Conservation (phyloP, 2,888 invertebrate genomes). For the Phytoseiulus persimilis region DNA sequence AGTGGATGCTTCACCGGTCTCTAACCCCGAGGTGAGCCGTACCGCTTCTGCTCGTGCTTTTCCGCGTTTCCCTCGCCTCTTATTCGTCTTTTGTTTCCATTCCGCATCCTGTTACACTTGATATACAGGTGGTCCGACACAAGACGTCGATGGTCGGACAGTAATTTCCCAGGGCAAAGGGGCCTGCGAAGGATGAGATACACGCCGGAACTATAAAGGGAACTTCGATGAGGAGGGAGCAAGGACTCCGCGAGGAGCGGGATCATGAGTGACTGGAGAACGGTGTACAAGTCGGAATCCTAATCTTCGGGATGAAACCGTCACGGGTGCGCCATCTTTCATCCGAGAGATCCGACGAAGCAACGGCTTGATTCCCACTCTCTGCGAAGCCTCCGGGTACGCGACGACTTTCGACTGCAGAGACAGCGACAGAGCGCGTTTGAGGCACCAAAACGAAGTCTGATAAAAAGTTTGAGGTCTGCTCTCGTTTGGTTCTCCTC, state of each 20-base stretch:
- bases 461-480: not conserved
- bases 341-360: not conserved
- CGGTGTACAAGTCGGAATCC: too few relatives aligned
- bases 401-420: not conserved
- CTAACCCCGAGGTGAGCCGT: not conserved
- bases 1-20: not conserved
- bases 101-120: not conserved
- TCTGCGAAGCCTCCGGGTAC: not conserved
- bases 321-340: too few relatives aligned
- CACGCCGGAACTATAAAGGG: too few relatives aligned
- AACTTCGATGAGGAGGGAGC: too few relatives aligned
- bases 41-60: not conserved
- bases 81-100: not conserved
- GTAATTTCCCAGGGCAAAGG: too few relatives aligned
- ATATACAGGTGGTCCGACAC: too few relatives aligned
- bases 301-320: too few relatives aligned
- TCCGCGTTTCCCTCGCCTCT: not conserved
- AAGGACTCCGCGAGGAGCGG: too few relatives aligned
- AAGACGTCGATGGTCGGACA: too few relatives aligned
- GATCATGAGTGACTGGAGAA: too few relatives aligned
- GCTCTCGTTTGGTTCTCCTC: not conserved
- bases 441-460: not conserved
- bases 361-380: not conserved
- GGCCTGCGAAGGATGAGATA: too few relatives aligned
- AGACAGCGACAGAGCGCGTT: not conserved